phyloP scores from a whole-genome alignment of 1,140 invertebrate genomes.

The Dicyema japonicum region DNA sequence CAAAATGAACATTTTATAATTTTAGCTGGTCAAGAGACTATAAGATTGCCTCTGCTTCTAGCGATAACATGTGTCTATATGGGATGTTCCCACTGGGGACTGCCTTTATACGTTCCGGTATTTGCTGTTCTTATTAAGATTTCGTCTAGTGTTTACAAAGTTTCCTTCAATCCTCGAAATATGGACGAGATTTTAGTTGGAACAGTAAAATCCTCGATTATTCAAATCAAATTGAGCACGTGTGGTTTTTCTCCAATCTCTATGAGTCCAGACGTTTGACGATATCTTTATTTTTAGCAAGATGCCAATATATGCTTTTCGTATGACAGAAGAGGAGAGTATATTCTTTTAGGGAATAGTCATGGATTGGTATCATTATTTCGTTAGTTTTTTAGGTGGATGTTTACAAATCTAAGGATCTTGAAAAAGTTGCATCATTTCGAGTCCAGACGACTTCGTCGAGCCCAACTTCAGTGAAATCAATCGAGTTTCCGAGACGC shows the following conservation, averaged over 20 bases:
- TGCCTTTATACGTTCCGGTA: constrained; percentile 62
- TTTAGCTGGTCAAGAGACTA: constrained; percentile 62
- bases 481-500: constrained; percentile 73
- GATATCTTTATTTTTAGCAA: constrained; percentile 9
- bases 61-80: constrained; percentile 82
- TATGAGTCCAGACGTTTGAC: no score
- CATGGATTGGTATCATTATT: no score
- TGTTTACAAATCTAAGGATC: constrained; percentile 24
- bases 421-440: constrained; percentile 44
- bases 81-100: constrained; percentile 66
- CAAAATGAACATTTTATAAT: neutral
- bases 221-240: no score
- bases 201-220: no score
- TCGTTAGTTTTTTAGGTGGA: constrained; percentile 21
- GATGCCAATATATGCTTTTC: constrained; percentile 55
- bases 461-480: constrained; percentile 66
- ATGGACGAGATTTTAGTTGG: no score
- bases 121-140: no score
- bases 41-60: constrained; percentile 46
- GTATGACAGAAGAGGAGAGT: constrained; percentile 61
- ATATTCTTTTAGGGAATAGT: constrained; percentile 79
- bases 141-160: no score
- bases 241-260: no score
- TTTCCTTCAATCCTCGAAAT: no score
- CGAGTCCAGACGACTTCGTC: constrained; percentile 58